phyloP scores from a whole-genome alignment of 2,113 vertebrate species.

The Paraplagusia blochii region DNA sequence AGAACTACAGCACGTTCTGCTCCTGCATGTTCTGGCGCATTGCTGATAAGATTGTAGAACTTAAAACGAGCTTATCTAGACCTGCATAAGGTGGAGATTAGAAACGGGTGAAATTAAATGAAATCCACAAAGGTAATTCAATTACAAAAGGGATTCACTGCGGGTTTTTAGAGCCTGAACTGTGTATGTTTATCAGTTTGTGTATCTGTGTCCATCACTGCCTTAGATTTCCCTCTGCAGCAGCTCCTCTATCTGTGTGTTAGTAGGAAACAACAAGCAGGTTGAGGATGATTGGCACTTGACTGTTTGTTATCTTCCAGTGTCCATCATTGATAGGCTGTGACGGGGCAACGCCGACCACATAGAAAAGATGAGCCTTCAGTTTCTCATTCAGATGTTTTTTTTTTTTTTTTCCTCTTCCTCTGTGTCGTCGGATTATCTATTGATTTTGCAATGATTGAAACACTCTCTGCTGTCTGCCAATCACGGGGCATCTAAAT shows the following conservation, averaged over 20 bases:
- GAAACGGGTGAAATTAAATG: not conserved
- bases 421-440: too few relatives aligned
- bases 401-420: too few relatives aligned
- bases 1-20: conserved; percentile 7
- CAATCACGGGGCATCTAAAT: too few relatives aligned
- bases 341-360: conserved; percentile 4
- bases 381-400: too few relatives aligned
- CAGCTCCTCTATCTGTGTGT: conserved; percentile 30
- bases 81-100: not conserved
- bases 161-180: not conserved
- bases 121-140: too few relatives aligned
- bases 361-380: conserved; percentile 18
- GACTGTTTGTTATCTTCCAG: conserved; percentile 32
- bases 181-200: not conserved
- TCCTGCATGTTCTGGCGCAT: too few relatives aligned
- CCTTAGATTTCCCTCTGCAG: conserved; percentile 6
- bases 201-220: not conserved
- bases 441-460: too few relatives aligned
- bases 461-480: too few relatives aligned
- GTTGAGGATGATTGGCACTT: conserved; percentile 57
- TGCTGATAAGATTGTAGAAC: conserved; percentile 1
- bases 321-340: too few relatives aligned
- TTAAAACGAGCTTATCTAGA: not conserved
- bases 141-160: too few relatives aligned
- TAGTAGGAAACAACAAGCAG: conserved; percentile 24